Conservation (phyloP, 1,140 invertebrate genomes). For the Nomia melanderi region DNA sequence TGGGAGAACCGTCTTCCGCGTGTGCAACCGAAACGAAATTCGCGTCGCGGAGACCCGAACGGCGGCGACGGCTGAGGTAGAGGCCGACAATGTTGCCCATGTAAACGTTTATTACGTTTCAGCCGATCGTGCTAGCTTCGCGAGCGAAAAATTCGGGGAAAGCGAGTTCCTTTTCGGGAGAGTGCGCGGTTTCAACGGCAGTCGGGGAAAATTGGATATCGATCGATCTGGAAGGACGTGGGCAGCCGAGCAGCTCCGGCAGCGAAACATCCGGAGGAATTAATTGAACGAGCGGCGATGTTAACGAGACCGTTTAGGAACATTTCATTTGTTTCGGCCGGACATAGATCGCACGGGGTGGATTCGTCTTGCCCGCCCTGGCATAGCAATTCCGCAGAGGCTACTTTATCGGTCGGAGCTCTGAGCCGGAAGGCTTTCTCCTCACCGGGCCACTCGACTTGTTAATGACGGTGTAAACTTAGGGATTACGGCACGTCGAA, state of each 20-base stretch:
- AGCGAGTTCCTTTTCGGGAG: slow-evolving; percentile 4
- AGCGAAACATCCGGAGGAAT: background rate
- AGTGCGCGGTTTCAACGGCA: slow-evolving; percentile 1
- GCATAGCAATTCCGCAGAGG: background rate
- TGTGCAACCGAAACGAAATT: too few relatives aligned
- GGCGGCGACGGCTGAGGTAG: too few relatives aligned
- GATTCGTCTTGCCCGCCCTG: background rate
- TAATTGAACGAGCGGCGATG: slow-evolving; percentile 32
- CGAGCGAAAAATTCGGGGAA: background rate
- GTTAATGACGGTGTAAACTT: slow-evolving; percentile 47
- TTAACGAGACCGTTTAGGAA: slow-evolving; percentile 27
- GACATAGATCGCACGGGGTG: background rate
- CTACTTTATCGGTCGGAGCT: background rate
- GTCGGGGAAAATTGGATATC: slow-evolving; percentile 33
- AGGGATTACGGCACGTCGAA: slow-evolving; percentile 34
- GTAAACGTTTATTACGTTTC: slow-evolving; percentile 6
- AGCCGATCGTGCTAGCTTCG: background rate
- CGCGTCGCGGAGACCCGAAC: too few relatives aligned
- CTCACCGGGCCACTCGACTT: background rate
- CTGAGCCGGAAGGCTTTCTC: background rate
- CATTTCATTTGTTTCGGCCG: slow-evolving; percentile 15
- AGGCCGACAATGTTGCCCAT: background rate
- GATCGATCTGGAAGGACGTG: slow-evolving; percentile 13
- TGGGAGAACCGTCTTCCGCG: too few relatives aligned
- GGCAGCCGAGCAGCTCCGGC: background rate